These are phyloP conservation scores for Rana temporaria DNA, from an alignment of 2,113 vertebrate genomes.

Conservation along the genomic window DNA sequence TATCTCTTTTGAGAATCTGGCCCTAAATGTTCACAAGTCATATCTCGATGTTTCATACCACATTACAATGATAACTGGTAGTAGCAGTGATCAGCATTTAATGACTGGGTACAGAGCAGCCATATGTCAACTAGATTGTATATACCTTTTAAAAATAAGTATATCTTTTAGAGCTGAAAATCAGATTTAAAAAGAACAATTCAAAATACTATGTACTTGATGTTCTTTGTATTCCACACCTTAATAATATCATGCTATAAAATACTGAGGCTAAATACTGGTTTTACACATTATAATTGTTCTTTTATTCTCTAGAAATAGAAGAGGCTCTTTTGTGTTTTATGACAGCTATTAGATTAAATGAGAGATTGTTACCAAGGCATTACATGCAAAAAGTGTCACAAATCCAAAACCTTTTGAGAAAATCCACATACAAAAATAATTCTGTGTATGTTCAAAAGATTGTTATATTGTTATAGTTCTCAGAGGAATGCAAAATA, in stretches of 20 bases:
- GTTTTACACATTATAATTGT: conserved; percentile 36
- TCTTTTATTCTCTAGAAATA: conserved; percentile 20
- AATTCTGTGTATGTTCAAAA: conserved; percentile 31
- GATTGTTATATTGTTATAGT: conserved; percentile 13
- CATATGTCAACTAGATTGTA: too few relatives aligned
- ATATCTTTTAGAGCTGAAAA: background rate
- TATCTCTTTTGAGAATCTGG: too few relatives aligned
- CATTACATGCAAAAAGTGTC: background rate
- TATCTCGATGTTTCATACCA: too few relatives aligned
- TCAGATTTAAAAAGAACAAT: background rate
- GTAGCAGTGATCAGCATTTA: too few relatives aligned
- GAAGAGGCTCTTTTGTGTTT: conserved; percentile 32
- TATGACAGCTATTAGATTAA: conserved; percentile 30
- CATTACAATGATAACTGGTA: too few relatives aligned
- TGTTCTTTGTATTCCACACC: background rate
- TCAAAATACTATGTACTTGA: background rate
- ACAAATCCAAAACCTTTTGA: conserved; percentile 15
- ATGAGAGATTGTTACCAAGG: conserved; percentile 29
- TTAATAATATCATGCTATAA: conserved; percentile 34
- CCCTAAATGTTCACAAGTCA: too few relatives aligned
- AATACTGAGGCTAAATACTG: conserved; percentile 26
- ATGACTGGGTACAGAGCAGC: too few relatives aligned
- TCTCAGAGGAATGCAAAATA: background rate
- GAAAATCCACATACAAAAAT: conserved; percentile 51
- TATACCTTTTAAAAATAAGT: too few relatives aligned